Evolutionary conservation across 2,113 vertebrate genomes (phyloP).

Genomic region (Cynoglossus semilaevis): DNA sequence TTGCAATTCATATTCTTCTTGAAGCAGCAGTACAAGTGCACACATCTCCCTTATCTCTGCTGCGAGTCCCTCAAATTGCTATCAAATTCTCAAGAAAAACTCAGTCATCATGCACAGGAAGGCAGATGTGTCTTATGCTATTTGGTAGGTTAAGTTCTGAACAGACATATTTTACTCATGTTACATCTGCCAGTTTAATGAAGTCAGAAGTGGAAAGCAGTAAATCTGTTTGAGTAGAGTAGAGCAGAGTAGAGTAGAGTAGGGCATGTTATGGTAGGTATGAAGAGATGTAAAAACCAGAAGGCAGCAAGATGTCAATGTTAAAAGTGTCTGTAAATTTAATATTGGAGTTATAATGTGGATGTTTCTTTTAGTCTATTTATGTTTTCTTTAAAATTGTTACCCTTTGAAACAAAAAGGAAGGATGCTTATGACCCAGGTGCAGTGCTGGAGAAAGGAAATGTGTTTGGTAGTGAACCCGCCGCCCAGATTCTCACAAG

Average conservation of each 20-base stretch:
- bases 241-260: too few relatives aligned
- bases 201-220: background rate
- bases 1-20: too few relatives aligned
- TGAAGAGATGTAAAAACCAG: too few relatives aligned
- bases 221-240: too few relatives aligned
- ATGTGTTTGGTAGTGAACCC: conserved; percentile 36
- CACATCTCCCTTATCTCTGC: conserved; percentile 51
- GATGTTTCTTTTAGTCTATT: background rate
- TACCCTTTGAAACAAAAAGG: background rate
- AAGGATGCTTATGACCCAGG: conserved; percentile 25
- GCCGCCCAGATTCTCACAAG: conserved; percentile 27
- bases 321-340: too few relatives aligned
- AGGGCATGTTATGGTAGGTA: too few relatives aligned
- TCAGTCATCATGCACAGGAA: conserved; percentile 63
- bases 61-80: conserved; percentile 64
- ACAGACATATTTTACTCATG: conserved; percentile 3
- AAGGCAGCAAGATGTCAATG: too few relatives aligned
- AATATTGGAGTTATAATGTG: background rate
- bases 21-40: conserved; percentile 40
- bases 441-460: conserved; percentile 44
- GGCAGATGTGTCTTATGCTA: conserved; percentile 52
- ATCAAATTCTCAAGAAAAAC: conserved; percentile 74
- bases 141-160: conserved; percentile 17
- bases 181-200: background rate
- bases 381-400: too few relatives aligned